Base-by-base conservation (phyloP, 2,113 vertebrate species). In the Benitochromis conjunctus region DNA sequence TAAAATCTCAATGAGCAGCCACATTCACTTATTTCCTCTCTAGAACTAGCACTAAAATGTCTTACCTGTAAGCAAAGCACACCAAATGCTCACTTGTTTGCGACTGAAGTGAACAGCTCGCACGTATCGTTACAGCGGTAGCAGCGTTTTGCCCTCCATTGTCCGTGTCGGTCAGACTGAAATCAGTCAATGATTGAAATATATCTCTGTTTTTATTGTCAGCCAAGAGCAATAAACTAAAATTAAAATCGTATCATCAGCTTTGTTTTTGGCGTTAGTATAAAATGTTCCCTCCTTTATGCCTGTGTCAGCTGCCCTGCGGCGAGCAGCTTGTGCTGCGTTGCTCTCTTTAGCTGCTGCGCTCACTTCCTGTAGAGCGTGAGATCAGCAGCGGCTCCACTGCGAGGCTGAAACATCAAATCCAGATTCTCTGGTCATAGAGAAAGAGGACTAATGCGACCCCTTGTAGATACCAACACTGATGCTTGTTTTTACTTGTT, bases 61-160 rank as follows among this genome's bases (percentile, higher is more conserved):
- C 36, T 41, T 24, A 24, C 5, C 0, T 71, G 21, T 6, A 10
- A 71, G 21, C 41, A 18, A 71, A 71, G 66, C 66, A 46, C 41
- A 43, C 16, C 21, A 71, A 0, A 2, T 46, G 41, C 4, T 46
- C 66, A 46, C 21, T 46, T 46, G 13, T 71, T 71, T 10, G 38
- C 13, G 4, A 0, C 8, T 2, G 5, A 8, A 46, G 21, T 26
- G 41, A 71, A 46, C 41, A 64, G 60, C 60, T 64, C 10, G 10
- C 60, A n/a, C 18, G 6, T 5, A 4, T 64, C 36, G 34, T 64
- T 64, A n/a, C 12, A 38, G 31, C 10, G 31, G 38, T 1, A 26
- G 21, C 64, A 69, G 64, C 7, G 5, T 26, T 71, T 16, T 0
- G 4, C 3, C 62, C 0, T 66, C 62, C 0, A 0, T 8, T 21